Percentiles rank a stretch among this genome's conserved stretches.
phyloP scores from a whole-genome alignment of 1,140 invertebrate genomes.

The Telenomus remus region DNA sequence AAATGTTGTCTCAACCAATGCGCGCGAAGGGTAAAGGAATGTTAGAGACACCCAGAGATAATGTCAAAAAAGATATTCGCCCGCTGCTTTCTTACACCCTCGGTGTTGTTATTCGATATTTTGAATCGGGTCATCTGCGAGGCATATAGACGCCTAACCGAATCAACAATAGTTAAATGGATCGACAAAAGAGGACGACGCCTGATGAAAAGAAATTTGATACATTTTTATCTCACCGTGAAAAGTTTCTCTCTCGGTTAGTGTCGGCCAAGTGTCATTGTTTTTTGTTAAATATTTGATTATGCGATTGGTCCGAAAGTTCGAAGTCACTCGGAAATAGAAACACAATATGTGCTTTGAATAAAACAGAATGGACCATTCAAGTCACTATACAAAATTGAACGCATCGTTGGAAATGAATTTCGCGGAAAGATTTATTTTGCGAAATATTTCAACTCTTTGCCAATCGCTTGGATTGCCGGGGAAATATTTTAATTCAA shows the following conservation, averaged over 20 bases:
- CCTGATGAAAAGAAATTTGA: slow-evolving; percentile 19
- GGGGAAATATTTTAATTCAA: too few species aligned
- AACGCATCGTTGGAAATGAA: too few species aligned
- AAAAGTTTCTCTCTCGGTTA: slow-evolving; percentile 4
- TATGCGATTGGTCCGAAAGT: background rate
- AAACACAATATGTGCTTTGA: too few species aligned
- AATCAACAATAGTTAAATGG: slow-evolving; percentile 40
- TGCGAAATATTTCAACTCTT: too few species aligned
- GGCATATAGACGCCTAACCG: background rate
- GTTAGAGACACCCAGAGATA: slow-evolving; percentile 46
- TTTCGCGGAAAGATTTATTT: too few species aligned
- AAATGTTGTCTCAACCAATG: slow-evolving; percentile 46
- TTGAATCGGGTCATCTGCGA: slow-evolving; percentile 26
- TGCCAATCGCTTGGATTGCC: too few species aligned
- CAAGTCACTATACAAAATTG: too few species aligned
- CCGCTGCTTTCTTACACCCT: slow-evolving; percentile 28
- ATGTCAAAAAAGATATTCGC: slow-evolving; percentile 46
- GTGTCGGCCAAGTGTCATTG: slow-evolving; percentile 11
- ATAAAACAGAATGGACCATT: too few species aligned
- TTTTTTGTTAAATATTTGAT: slow-evolving; percentile 19
- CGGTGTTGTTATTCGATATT: slow-evolving; percentile 37
- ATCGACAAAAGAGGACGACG: slow-evolving; percentile 14
- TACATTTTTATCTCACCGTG: slow-evolving; percentile 17
- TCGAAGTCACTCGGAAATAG: slow-evolving; percentile 10
- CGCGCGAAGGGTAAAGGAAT: slow-evolving; percentile 41